Conservation (phyloP, 1,140 invertebrate species). For the Rhizoglyphus robini region DNA sequence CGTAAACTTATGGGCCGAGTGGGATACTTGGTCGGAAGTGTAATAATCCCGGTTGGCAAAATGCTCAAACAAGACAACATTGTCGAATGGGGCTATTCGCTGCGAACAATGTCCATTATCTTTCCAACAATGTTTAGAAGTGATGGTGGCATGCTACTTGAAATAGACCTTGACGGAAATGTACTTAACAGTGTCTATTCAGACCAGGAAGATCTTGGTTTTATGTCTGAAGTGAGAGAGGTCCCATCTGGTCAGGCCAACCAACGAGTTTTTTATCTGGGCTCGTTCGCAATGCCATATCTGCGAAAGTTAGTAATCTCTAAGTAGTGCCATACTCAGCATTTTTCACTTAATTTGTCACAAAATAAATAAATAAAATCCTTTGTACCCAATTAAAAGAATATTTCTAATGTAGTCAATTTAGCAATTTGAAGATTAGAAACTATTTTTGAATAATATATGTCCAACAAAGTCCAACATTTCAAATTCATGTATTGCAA, state of each 20-base stretch:
- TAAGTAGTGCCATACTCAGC: too few species aligned
- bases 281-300: not conserved
- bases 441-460: too few species aligned
- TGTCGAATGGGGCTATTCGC: slow-evolving; percentile 29
- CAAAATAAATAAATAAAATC: too few species aligned
- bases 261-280: slow-evolving; percentile 3
- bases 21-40: slow-evolving; percentile 23
- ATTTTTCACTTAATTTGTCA: too few species aligned
- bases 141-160: slow-evolving; percentile 39
- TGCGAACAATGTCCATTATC: slow-evolving; percentile 36
- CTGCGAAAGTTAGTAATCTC: not conserved
- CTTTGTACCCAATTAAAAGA: too few species aligned
- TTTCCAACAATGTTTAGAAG: not conserved
- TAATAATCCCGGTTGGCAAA: slow-evolving; percentile 20
- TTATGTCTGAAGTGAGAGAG: slow-evolving; percentile 33
- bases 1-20: slow-evolving; percentile 31
- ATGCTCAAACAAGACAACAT: slow-evolving; percentile 12
- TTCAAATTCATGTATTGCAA: too few species aligned
- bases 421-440: too few species aligned
- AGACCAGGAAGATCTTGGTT: slow-evolving; percentile 29
- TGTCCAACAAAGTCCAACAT: too few species aligned
- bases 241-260: not conserved
- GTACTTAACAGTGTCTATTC: slow-evolving; percentile 37
- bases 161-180: slow-evolving; percentile 49
- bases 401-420: too few species aligned